A percentile compares a stretch with the other conserved stretches of the same genome.
Evolutionary conservation across 2,888 invertebrate genomes (phyloP).

Genomic region (Orgyia antiqua): DNA sequence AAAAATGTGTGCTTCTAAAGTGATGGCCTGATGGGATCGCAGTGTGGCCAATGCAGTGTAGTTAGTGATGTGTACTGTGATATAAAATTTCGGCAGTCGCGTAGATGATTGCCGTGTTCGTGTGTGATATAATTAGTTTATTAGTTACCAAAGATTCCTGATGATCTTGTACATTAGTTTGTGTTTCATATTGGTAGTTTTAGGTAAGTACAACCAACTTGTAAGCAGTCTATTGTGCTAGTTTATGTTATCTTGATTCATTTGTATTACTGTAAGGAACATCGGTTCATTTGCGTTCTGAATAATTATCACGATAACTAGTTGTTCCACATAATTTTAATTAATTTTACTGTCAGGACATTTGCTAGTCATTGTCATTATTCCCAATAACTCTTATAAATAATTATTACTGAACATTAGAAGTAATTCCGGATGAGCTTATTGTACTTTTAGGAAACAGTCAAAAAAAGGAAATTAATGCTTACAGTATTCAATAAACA

Average conservation of each 20-base stretch:
- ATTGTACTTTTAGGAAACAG: too few relatives aligned
- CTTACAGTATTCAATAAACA: too few relatives aligned
- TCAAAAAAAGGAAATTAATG: too few relatives aligned
- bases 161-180: conserved; percentile 78
- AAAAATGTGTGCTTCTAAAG: conserved; percentile 69
- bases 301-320: conserved; percentile 45
- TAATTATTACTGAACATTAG: too few relatives aligned
- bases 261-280: conserved; percentile 22
- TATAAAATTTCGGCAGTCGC: conserved; percentile 68
- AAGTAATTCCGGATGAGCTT: too few relatives aligned
- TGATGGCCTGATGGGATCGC: conserved; percentile 75
- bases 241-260: conserved; percentile 46
- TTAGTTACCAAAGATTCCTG: conserved; percentile 78
- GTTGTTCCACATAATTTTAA: too few relatives aligned
- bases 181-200: conserved; percentile 78
- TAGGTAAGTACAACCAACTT: conserved; percentile 60
- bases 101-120: conserved; percentile 70
- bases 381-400: too few relatives aligned
- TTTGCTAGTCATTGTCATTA: too few relatives aligned
- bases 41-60: conserved; percentile 67
- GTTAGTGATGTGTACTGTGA: conserved; percentile 76
- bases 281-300: conserved; percentile 26
- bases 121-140: conserved; percentile 75
- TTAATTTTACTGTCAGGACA: too few relatives aligned
- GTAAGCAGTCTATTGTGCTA: conserved; percentile 21